Conservation (phyloP, 1,140 invertebrate genomes). For the Drosophila gunungcola region DNA sequence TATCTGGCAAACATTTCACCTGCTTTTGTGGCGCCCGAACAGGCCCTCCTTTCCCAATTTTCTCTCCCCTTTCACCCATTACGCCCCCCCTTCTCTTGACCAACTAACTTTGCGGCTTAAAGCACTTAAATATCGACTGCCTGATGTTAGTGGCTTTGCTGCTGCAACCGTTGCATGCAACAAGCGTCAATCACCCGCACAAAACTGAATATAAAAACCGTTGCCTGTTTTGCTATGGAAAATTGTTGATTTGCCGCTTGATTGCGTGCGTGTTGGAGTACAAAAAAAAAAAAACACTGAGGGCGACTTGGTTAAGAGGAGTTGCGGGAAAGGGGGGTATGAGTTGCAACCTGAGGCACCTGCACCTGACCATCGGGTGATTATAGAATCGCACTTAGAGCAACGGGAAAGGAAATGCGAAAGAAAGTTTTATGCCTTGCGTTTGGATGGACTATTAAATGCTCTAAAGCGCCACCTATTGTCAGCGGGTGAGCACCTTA, state of each 20-base stretch:
- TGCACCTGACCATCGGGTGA: conserved; percentile 56
- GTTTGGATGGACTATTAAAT: conserved; percentile 35
- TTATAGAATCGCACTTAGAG: conserved; percentile 65
- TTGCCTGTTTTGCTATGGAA: conserved; percentile 78
- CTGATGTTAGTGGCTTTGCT: conserved; percentile 42
- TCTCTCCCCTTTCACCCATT: conserved; percentile 12
- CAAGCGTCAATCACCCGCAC: conserved; percentile 82
- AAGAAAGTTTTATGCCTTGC: conserved; percentile 55
- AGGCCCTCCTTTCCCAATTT: conserved; percentile 1
- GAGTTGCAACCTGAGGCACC: conserved; percentile 16
- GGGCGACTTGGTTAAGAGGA: conserved; percentile 1
- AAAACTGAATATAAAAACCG: conserved; percentile 64
- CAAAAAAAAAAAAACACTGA: conserved; percentile 8
- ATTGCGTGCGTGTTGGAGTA: conserved; percentile 69
- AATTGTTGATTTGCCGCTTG: conserved; percentile 83
- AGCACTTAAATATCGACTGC: conserved; percentile 81
- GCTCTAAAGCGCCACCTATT: conserved; percentile 28
- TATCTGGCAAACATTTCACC: conserved; percentile 80
- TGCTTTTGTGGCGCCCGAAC: conserved; percentile 43
- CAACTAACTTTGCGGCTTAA: conserved; percentile 64
- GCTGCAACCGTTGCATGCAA: conserved; percentile 70
- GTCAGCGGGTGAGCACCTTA: conserved; percentile 28
- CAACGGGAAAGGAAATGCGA: conserved; percentile 54
- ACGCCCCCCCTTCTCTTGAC: background rate
- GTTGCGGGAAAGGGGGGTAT: background rate